Evolutionary conservation across 2,113 vertebrate species (phyloP).

Genomic region (Ia io): DNA sequence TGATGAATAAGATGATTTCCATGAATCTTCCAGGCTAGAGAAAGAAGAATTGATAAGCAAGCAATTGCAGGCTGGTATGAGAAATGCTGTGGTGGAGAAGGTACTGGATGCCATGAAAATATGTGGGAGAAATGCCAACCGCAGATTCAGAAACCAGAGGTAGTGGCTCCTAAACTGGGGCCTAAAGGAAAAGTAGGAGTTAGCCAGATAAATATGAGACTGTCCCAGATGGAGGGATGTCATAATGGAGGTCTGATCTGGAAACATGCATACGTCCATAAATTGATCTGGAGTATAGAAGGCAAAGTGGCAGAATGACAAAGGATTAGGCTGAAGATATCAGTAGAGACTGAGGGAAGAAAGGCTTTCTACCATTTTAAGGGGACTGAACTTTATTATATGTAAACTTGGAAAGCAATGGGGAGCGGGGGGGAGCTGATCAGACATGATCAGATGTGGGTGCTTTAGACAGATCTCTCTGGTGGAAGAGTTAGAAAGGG

Average conservation of each 20-base stretch:
- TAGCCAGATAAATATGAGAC: background rate
- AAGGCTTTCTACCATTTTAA: background rate
- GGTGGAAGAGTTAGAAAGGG: background rate
- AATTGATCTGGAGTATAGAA: background rate
- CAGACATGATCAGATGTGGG: background rate
- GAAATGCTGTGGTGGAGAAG: background rate
- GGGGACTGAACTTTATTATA: background rate
- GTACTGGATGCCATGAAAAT: background rate
- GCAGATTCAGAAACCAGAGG: background rate
- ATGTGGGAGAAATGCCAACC: background rate
- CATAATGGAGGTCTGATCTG: background rate
- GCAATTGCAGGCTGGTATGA: no score
- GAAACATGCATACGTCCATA: background rate
- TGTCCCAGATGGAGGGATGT: background rate
- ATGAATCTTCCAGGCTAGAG: background rate
- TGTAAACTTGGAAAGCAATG: background rate
- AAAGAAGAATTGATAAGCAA: background rate
- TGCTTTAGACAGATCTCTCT: background rate
- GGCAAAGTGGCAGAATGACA: background rate
- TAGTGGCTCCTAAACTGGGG: background rate
- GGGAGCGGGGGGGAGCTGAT: background rate
- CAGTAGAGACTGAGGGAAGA: background rate
- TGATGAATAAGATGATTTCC: background rate
- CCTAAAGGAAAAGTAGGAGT: background rate
- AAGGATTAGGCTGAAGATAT: background rate